Evolutionary conservation across 2,797 vertebrate species (phyloP).

Genomic region (Myotis myotis): DNA sequence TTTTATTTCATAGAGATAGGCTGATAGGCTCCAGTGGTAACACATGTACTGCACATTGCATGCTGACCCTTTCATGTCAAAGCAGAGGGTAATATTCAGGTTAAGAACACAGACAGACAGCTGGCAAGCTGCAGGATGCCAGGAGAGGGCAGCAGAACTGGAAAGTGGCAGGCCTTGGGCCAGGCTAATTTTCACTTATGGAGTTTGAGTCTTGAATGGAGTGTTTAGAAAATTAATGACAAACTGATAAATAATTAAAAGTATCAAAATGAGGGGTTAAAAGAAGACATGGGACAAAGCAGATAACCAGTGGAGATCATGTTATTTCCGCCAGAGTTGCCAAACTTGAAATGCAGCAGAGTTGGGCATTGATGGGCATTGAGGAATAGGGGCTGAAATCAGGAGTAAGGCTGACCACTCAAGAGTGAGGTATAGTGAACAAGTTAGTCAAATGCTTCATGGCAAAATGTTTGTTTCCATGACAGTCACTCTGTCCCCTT

Average conservation of each 20-base stretch:
- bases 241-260: background rate
- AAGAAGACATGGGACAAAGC: background rate
- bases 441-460: background rate
- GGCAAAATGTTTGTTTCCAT: background rate
- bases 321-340: background rate
- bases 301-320: background rate
- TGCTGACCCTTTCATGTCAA: background rate
- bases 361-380: background rate
- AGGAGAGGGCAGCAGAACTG: background rate
- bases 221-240: constrained; percentile 15
- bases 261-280: background rate
- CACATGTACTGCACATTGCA: background rate
- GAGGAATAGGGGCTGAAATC: background rate
- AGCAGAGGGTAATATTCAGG: background rate
- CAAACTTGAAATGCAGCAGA: background rate
- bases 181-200: background rate
- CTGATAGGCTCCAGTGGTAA: background rate
- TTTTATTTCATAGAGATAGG: constrained; percentile 34
- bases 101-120: background rate
- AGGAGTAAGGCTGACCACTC: background rate
- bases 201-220: constrained; percentile 27
- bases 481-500: background rate
- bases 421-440: background rate
- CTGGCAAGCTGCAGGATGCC: background rate
- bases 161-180: background rate